These are phyloP conservation scores for Scartelaos histophorus DNA, from an alignment of 2,113 vertebrate species.

Conservation along the genomic window DNA sequence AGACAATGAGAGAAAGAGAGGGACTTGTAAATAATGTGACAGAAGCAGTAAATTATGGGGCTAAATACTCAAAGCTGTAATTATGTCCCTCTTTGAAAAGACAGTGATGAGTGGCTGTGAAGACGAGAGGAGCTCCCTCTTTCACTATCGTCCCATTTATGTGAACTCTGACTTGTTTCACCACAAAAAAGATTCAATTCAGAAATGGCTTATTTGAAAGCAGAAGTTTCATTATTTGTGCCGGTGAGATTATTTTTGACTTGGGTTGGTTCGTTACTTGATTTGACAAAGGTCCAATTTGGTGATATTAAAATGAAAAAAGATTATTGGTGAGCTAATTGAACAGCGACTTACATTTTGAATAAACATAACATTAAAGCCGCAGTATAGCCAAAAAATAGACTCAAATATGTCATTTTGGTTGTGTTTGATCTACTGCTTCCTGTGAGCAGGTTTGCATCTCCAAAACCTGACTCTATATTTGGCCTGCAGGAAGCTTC, in stretches of 20 bases:
- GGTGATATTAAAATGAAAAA: not conserved
- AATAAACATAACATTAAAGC: no score
- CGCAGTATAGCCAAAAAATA: no score
- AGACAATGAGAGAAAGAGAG: constrained; percentile 20
- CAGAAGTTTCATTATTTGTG: constrained; percentile 15
- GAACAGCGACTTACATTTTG: not conserved
- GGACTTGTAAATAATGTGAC: constrained; percentile 69
- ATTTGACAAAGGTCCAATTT: not conserved
- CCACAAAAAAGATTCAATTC: not conserved
- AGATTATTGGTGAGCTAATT: not conserved
- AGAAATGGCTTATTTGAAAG: not conserved
- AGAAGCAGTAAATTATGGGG: constrained; percentile 72
- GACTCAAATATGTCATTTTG: no score
- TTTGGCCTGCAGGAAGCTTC: no score
- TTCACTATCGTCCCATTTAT: constrained; percentile 20
- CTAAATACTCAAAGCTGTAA: constrained; percentile 81
- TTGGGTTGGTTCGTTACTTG: not conserved
- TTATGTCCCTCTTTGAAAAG: constrained; percentile 76
- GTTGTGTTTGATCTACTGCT: no score
- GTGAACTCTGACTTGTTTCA: not conserved
- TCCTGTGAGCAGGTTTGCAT: no score
- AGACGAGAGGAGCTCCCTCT: constrained; percentile 59
- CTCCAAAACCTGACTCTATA: no score
- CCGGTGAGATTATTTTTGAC: not conserved
- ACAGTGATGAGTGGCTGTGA: constrained; percentile 69